These are phyloP conservation scores for Anguilla rostrata DNA, from an alignment of 2,113 vertebrate genomes.

Conservation along the genomic window DNA sequence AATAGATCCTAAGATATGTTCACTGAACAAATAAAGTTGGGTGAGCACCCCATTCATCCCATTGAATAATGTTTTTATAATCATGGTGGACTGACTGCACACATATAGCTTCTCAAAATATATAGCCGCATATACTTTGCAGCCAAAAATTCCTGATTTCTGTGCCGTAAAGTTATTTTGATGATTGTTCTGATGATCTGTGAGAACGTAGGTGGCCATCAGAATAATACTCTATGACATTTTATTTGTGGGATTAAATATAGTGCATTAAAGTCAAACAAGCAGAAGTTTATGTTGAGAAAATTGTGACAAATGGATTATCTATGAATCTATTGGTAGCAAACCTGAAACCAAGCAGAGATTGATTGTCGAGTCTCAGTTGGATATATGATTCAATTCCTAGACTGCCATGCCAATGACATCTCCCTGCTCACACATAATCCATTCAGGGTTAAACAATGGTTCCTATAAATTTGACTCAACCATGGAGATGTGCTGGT, in stretches of 20 bases:
- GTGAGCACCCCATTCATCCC: background rate
- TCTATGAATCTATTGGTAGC: background rate
- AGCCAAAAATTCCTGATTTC: background rate
- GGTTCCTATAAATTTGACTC: slow-evolving; percentile 5
- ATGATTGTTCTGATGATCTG: background rate
- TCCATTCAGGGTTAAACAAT: background rate
- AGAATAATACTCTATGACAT: background rate
- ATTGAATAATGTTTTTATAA: background rate
- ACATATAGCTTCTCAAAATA: background rate
- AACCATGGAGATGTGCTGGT: background rate
- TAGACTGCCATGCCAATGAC: background rate
- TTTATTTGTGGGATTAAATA: background rate
- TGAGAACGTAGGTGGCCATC: background rate
- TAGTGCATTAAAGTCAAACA: background rate
- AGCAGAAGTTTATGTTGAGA: background rate
- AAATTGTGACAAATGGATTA: background rate
- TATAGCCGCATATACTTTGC: background rate
- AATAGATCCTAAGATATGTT: background rate
- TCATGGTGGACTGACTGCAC: background rate
- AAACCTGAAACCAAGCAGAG: background rate
- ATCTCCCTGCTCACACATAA: background rate
- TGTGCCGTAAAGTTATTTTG: background rate
- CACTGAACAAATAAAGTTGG: background rate
- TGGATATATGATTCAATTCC: background rate
- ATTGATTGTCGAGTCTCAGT: background rate